Evolutionary conservation across 2,113 vertebrate genomes (phyloP).

Genomic region (Cricetomys ansorgei): DNA sequence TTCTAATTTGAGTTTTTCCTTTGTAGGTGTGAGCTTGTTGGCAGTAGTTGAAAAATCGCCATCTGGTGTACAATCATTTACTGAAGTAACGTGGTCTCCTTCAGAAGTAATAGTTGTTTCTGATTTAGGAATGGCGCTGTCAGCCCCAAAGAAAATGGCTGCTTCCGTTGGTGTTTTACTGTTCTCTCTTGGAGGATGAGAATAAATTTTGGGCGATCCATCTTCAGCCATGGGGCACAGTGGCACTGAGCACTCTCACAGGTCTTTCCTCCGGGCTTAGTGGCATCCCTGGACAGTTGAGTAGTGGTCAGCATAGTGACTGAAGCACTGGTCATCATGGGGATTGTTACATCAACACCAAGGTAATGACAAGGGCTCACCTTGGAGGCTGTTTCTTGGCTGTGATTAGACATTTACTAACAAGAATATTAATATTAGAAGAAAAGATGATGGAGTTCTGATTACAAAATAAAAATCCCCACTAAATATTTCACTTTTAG

Average conservation of each 20-base stretch:
- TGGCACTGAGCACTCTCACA: conserved; percentile 39
- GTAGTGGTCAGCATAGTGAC: conserved; percentile 10
- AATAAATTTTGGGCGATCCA: conserved; percentile 63
- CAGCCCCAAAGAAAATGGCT: conserved; percentile 51
- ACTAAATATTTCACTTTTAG: not conserved
- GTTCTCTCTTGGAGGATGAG: conserved; percentile 66
- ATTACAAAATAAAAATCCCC: conserved; percentile 1
- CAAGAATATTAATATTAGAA: not conserved
- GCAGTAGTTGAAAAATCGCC: conserved; percentile 52
- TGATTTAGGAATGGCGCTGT: conserved; percentile 56
- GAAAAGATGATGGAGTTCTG: not conserved
- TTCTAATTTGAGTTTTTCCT: conserved; percentile 67
- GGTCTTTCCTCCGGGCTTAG: conserved; percentile 65
- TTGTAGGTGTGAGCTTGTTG: conserved; percentile 41
- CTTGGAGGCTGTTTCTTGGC: conserved; percentile 2
- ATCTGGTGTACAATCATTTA: conserved; percentile 46
- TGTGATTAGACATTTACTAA: not conserved
- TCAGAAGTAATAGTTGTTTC: conserved; percentile 74
- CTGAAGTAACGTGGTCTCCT: conserved; percentile 69
- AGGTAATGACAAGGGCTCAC: not conserved
- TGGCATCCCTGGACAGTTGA: conserved; percentile 15
- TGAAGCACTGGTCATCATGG: conserved; percentile 62
- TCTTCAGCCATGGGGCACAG: conserved; percentile 70
- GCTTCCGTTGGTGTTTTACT: conserved; percentile 58
- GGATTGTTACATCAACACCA: conserved; percentile 76